Percentiles rank a stretch among this genome's conserved stretches.
Conservation (phyloP, 2,797 vertebrate species). For the Ceyx erithaca region DNA sequence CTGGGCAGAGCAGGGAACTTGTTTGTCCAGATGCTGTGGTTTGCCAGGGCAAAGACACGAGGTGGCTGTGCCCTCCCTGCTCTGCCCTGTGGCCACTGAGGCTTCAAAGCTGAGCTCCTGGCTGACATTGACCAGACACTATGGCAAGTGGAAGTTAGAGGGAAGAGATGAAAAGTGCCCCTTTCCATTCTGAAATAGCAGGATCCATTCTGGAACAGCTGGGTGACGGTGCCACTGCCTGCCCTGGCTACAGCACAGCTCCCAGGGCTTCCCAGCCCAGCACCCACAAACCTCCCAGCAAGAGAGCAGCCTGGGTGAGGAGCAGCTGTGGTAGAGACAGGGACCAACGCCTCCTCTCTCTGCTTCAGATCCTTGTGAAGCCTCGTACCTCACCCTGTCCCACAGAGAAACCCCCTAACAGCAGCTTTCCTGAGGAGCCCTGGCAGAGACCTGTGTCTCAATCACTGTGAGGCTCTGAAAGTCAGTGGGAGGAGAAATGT, state of each 20-base stretch:
- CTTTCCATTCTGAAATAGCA: not conserved
- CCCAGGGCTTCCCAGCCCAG: not conserved
- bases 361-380: not conserved
- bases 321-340: not conserved
- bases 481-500: constrained; percentile 31
- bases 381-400: not conserved
- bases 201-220: not conserved
- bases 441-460: not conserved
- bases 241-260: not conserved
- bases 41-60: not conserved
- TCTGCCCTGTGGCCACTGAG: not conserved
- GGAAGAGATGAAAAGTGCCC: not conserved
- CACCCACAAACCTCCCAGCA: not conserved
- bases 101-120: not conserved
- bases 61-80: not conserved
- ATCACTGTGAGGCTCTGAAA: not conserved
- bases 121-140: not conserved
- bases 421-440: not conserved
- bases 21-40: not conserved
- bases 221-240: not conserved
- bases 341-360: not conserved
- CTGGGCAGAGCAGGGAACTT: not conserved
- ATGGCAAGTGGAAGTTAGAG: not conserved
- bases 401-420: constrained; percentile 6
- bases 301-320: fast-evolving